Base-by-base conservation (phyloP, 1,140 invertebrate species). In the Drosophila teissieri region DNA sequence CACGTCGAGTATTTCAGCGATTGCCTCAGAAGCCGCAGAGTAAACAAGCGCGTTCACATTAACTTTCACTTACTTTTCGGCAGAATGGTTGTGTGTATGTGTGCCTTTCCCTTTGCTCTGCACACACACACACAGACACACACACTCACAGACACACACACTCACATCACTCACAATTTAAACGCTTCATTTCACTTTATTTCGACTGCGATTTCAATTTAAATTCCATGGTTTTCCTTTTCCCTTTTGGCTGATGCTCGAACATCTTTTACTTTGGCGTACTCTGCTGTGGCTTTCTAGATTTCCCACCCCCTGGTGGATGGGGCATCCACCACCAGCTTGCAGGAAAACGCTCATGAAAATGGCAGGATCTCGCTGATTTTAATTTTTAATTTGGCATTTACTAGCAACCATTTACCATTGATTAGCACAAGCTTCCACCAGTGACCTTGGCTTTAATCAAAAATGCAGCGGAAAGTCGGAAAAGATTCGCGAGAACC, bases 151-250 rank as follows among this genome's bases (percentile, higher is more conserved):
- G 22, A 39, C 46, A 45, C 44, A 69, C 40, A 48, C 61, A 48
- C 36, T 46, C 17, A 48, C 48, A 72, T 63, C 39, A 31, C 22
- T 36, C 31, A 54, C 60, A 60, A 78, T 78, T 88, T 88, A 84
- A 89, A 80, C 84, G 84, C 84, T 89, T 89, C 80, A 88, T 89
- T 89, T 88, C 84, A 88, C 80, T 88, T 88, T 88, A 89, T 84
- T 88, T 89, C 84, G 77, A 84, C 84, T 88, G 84, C 80, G 84
- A 89, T 88, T 88, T 88, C 84, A 89, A 88, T 88, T 88, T 88
- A 80, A 89, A 84, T 89, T 88, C 76, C 84, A 68, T 72, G 84
- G 88, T 77, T 80, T 83, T 40, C 55, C 52, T 78, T 78, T 63
- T 45, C 40, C 56, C 37, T 70, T 70, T 68, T 22, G 62, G 36